A percentile compares a stretch with the other conserved stretches of the same genome.
phyloP scores from a whole-genome alignment of 2,797 vertebrate species.

The Chelon auratus region DNA sequence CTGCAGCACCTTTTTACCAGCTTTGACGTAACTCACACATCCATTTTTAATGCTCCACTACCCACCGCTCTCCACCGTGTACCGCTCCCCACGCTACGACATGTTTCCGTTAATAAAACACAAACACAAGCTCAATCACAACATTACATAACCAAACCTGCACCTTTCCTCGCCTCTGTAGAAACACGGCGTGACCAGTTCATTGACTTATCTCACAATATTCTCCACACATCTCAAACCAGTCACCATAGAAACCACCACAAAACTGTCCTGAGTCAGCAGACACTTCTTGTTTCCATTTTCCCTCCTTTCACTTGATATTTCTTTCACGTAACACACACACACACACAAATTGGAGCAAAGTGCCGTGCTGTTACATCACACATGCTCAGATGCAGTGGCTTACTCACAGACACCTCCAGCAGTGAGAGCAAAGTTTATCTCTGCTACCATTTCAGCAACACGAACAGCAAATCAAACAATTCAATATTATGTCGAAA shows the following conservation, averaged over 20 bases:
- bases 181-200: background rate
- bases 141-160: slow-evolving; percentile 6
- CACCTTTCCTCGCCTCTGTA: slow-evolving; percentile 20
- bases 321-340: slow-evolving; percentile 25
- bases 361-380: slow-evolving; percentile 39
- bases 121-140: slow-evolving; percentile 4
- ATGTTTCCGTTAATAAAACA: slow-evolving; percentile 24
- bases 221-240: slow-evolving; percentile 26
- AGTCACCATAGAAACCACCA: slow-evolving; percentile 52
- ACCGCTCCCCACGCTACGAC: slow-evolving; percentile 21
- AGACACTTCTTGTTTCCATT: slow-evolving; percentile 32
- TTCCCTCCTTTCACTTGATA: slow-evolving; percentile 14
- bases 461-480: background rate
- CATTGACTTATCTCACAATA: slow-evolving; percentile 19
- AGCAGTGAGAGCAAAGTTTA: slow-evolving; percentile 28
- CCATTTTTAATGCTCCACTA: slow-evolving; percentile 73
- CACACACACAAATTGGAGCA: slow-evolving; percentile 35
- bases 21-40: slow-evolving; percentile 71
- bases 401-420: slow-evolving; percentile 36
- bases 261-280: slow-evolving; percentile 54
- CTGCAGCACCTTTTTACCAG: slow-evolving; percentile 70
- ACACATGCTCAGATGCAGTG: slow-evolving; percentile 26
- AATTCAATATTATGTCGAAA: background rate
- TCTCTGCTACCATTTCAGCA: slow-evolving; percentile 24
- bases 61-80: slow-evolving; percentile 34